phyloP scores from a whole-genome alignment of 2,797 vertebrate species.

The Sylvilagus floridanus region DNA sequence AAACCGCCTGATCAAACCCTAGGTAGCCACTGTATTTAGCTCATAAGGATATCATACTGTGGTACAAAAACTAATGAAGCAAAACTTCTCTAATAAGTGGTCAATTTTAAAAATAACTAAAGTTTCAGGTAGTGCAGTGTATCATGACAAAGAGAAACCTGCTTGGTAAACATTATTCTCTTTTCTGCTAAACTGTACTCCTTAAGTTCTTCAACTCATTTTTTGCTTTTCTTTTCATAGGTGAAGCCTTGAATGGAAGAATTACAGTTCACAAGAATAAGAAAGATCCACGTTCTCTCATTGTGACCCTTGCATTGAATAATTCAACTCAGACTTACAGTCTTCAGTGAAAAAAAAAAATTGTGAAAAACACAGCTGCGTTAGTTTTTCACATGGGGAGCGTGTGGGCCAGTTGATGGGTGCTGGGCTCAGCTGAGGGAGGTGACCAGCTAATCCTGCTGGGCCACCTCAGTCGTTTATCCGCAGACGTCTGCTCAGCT shows the following conservation, averaged over 20 bases:
- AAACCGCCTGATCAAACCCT: neutral
- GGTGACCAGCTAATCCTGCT: neutral
- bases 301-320: constrained; percentile 91
- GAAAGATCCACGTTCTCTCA: constrained; percentile 95
- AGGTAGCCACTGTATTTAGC: neutral
- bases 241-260: constrained; percentile 92
- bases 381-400: neutral
- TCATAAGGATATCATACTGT: neutral
- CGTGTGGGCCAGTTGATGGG: neutral
- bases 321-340: constrained; percentile 91
- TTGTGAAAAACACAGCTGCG: neutral
- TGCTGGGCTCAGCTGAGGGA: neutral
- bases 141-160: neutral
- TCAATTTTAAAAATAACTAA: neutral
- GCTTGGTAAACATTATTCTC: neutral
- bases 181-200: neutral
- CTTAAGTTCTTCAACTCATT: neutral
- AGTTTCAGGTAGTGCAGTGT: neutral
- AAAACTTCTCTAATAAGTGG: neutral
- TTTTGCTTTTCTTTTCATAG: constrained; percentile 86
- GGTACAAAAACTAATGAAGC: neutral
- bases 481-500: neutral
- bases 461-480: neutral
- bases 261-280: constrained; percentile 94
- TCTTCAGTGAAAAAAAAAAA: constrained; percentile 90